These are phyloP conservation scores for Oligia strigilis DNA, from an alignment of 2,888 invertebrate species.

Conservation along the genomic window DNA sequence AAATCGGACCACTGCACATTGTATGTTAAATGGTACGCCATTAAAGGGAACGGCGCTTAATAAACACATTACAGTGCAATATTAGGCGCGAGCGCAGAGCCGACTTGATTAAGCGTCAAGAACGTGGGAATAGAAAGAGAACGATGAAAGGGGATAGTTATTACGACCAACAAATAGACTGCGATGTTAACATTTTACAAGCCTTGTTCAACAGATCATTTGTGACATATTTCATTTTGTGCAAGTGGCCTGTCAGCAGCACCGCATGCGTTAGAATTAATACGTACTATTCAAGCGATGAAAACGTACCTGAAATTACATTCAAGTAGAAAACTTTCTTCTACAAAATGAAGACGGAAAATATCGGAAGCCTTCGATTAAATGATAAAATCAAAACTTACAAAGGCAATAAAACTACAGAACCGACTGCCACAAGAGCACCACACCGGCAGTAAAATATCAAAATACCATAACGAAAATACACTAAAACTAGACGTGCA, in stretches of 20 bases:
- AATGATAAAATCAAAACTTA: constrained; percentile 77
- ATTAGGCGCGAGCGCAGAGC: constrained; percentile 86
- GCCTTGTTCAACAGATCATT: constrained; percentile 52
- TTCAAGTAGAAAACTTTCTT: neutral
- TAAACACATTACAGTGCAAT: constrained; percentile 89
- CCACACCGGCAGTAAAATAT: constrained; percentile 78
- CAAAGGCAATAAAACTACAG: constrained; percentile 77
- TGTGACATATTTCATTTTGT: constrained; percentile 48
- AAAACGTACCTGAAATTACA: neutral
- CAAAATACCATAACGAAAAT: constrained; percentile 78
- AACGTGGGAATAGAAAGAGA: constrained; percentile 88
- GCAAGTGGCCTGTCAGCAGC: constrained; percentile 4
- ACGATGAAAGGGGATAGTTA: constrained; percentile 76
- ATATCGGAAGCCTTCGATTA: constrained; percentile 71
- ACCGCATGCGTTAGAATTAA: neutral
- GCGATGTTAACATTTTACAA: constrained; percentile 60
- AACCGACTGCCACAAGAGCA: constrained; percentile 71
- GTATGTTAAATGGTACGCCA: constrained; percentile 87
- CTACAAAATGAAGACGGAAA: constrained; percentile 53
- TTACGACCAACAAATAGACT: constrained; percentile 71
- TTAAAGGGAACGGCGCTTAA: constrained; percentile 88
- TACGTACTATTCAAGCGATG: neutral
- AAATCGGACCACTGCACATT: constrained; percentile 85
- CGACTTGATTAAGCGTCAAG: constrained; percentile 85
- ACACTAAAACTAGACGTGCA: constrained; percentile 80